Conservation (phyloP, 2,797 vertebrate genomes). For the Chelidonichthys spinosus region DNA sequence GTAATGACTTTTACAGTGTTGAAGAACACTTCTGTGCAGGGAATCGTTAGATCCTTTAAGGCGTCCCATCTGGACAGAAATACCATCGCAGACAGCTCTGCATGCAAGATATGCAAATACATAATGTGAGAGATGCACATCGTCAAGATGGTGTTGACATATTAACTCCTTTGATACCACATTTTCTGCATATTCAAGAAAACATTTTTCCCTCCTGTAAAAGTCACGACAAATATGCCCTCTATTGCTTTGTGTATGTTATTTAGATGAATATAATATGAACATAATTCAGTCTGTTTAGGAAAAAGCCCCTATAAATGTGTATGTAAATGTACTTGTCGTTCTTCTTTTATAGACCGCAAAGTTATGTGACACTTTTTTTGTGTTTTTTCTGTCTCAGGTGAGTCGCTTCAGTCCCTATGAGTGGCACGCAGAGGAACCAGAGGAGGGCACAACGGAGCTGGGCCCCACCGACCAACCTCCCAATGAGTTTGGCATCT, state of each 20-base stretch:
- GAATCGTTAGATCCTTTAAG: constrained; percentile 4
- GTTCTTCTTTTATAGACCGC: neutral
- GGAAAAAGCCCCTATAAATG: neutral
- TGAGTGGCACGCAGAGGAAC: constrained; percentile 98
- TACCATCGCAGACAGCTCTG: neutral
- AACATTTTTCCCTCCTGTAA: neutral
- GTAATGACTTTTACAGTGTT: neutral
- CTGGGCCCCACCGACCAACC: constrained; percentile 94
- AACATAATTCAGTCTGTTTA: neutral
- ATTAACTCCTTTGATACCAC: neutral
- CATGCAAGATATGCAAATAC: neutral
- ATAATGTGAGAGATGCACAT: neutral
- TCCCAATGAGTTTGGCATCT: constrained; percentile 99
- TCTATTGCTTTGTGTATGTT: neutral
- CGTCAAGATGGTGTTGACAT: neutral
- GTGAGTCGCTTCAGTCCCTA: constrained; percentile 97
- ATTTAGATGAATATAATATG: neutral
- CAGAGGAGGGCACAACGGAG: constrained; percentile 93
- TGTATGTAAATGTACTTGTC: neutral
- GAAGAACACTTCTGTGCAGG: neutral
- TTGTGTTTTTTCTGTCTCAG: constrained; percentile 45
- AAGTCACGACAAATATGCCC: neutral
- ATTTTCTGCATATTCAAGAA: constrained; percentile 23
- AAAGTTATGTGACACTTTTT: neutral
- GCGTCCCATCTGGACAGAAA: constrained; percentile 1